Evolutionary conservation across 2,113 vertebrate species (phyloP), one percentile per base, ranked within the genome.

Genomic region (Fukomys damarensis): DNA sequence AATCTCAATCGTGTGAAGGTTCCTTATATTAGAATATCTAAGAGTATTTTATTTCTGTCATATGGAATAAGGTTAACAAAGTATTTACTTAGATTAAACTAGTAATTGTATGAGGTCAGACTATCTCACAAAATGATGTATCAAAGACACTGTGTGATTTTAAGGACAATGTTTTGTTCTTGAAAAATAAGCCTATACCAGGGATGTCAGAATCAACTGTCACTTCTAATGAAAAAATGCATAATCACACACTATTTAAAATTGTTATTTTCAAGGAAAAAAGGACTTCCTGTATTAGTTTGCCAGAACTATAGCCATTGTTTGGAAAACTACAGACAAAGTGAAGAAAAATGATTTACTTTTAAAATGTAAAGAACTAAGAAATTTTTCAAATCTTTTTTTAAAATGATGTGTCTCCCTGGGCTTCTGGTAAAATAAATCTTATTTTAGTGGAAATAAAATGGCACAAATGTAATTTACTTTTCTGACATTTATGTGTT

Each of bases 401-500:
- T 87, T 49, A 35, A 83, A 95, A 86, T 88, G 68, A 93, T 96
- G 35, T 68, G 85, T 52, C 79, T 72, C 85, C 30, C 22, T 97
- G n/a, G 88, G 14, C 35, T 93, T 91, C 58, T 95, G n/a, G 19
- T 94, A 94, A 94, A 96, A 96, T 94, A 90, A 86, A 95, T 93
- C 30, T 86, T 66, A 86, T 94, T 94, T 93, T 82, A 96, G 54
- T 97, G 70, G 58, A 93, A 84, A 92, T 95, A 94, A 85, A 96
- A 96, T 95, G 66, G 24, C 63, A 92, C 74, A 82, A 92, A 97
- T 94, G 46, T 74, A 93, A 94, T 96, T 96, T 95, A 96, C 61
- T 91, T 94, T 93, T 84, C 49, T 96, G 93, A 96, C 86, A 92
- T 96, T 98, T 96, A 97, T 94, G 26, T 97, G 93, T 96, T 98